Evolutionary conservation across 2,888 invertebrate genomes (phyloP), one percentile per base, ranked within the genome.

Genomic region (Drosophila imparisetae): DNA sequence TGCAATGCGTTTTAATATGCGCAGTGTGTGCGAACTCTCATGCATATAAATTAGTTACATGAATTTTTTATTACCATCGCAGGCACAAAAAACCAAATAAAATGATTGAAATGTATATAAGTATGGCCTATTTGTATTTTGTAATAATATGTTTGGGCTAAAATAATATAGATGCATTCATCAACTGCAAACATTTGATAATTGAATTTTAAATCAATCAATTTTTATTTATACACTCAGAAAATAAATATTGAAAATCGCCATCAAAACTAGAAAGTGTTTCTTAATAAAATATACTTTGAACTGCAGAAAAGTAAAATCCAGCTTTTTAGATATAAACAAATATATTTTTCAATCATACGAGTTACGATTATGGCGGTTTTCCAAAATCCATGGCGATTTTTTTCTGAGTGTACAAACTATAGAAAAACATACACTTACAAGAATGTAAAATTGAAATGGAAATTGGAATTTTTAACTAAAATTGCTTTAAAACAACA

Each of bases 21-120:
- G 15, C 15, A 15, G 24, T 38, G 27, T 24, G 54, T 57, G n/a
- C 1, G 29, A 49, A 29, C 59, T 66, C 57, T 72, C 89, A 86
- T 84, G 84, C 86, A 84, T 84, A 73, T 88, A 86, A 88, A 84
- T 84, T 86, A 86, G 81, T 75, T 53, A 40, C 71, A 84, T 83
- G 68, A 29, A 86, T 84, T 68, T 70, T 88, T 72, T 73, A 84
- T 86, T 57, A 73, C 50, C 67, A 57, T 38, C 65, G 5, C 18
- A 18, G 4, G n/a, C 32, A 34, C 5, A 42, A 50, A 4, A 21
- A 42, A 24, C 2, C 50, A 34, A 63, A 40, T 32, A 34, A 62
- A 27, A 49, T 15, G 1, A 18, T 8, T 13, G 8, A 29, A 48
- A 60, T 38, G 7, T 27, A 36, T 18, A 8, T 15, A 8, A 4